Percentiles rank a stretch among this genome's conserved stretches.
Evolutionary conservation across 35 echinoderm and acorn worm species (phyloP).

Genomic region (Amphiura filiformis): DNA sequence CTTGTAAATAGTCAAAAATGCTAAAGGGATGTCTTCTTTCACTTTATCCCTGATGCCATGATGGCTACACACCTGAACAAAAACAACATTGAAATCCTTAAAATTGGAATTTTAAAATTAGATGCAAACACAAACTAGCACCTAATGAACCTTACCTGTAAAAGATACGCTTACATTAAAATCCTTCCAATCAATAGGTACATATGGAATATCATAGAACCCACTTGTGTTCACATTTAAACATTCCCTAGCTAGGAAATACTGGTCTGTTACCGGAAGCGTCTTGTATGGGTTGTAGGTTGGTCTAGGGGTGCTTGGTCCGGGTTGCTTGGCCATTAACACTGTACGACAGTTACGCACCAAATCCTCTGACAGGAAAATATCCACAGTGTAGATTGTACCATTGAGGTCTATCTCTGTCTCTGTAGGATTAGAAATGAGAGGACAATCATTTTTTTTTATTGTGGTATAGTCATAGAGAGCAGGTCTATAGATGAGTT

Average conservation of each 20-base stretch:
- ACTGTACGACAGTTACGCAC: slow-evolving; percentile 35
- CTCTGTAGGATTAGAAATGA: too few relatives aligned
- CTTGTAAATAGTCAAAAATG: too few relatives aligned
- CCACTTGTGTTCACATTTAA: slow-evolving; percentile 80
- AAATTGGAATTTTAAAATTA: too few relatives aligned
- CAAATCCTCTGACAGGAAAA: slow-evolving; percentile 26
- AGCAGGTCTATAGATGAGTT: too few relatives aligned
- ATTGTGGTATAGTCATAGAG: too few relatives aligned
- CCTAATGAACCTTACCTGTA: too few relatives aligned
- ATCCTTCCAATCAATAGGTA: slow-evolving; percentile 65
- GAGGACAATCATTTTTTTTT: too few relatives aligned
- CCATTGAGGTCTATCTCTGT: slow-evolving; percentile 22
- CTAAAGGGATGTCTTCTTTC: too few relatives aligned
- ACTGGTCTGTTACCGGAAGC: slow-evolving; percentile 39
- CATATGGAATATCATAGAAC: slow-evolving; percentile 21
- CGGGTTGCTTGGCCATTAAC: slow-evolving; percentile 18
- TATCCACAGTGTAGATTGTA: slow-evolving; percentile 7
- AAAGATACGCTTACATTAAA: slow-evolving; percentile 55
- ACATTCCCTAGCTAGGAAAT: slow-evolving; percentile 48
- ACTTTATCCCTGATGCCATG: too few relatives aligned
- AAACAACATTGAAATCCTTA: too few relatives aligned
- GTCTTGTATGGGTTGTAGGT: slow-evolving; percentile 59
- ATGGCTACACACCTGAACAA: too few relatives aligned
- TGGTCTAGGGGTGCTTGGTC: slow-evolving; percentile 6
- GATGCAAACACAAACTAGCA: too few relatives aligned